A percentile compares a stretch with the other conserved stretches of the same genome.
Conservation (phyloP, 2,113 vertebrate species). For the Channa maculata region DNA sequence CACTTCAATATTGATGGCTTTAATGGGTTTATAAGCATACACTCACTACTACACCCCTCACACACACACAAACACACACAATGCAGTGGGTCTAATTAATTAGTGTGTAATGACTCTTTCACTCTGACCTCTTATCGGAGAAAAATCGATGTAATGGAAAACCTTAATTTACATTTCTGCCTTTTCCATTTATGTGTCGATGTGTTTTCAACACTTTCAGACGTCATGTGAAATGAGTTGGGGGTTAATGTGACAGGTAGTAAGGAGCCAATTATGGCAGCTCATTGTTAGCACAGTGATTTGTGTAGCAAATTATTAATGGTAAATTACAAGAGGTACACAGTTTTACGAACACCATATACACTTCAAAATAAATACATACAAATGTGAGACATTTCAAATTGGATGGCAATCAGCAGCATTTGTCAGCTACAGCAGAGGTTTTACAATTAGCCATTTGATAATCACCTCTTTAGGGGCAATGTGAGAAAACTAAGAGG, state of each 20-base stretch:
- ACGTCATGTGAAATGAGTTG: neutral
- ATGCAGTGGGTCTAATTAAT: conserved; percentile 43
- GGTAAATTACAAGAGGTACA: neutral
- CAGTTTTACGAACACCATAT: neutral
- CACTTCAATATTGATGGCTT: conserved; percentile 63
- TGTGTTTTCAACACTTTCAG: conserved; percentile 20
- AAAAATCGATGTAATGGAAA: conserved; percentile 58
- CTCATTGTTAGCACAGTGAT: neutral
- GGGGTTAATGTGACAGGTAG: neutral
- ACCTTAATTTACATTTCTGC: conserved; percentile 36
- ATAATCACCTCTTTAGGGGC: neutral
- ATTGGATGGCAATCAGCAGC: neutral
- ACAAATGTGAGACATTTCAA: neutral
- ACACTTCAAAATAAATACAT: neutral
- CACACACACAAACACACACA: conserved; percentile 14
- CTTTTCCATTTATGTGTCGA: conserved; percentile 32
- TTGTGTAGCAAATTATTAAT: neutral
- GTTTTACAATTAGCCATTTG: neutral
- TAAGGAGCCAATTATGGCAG: too few relatives aligned
- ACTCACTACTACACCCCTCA: neutral
- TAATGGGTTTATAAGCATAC: conserved; percentile 67
- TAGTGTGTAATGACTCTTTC: conserved; percentile 33
- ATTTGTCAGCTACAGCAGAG: neutral
- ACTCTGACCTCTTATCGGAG: conserved; percentile 35
- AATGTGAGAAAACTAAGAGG: neutral